phyloP scores from a whole-genome alignment of 2,888 invertebrate genomes.

The Sesamia inferens region DNA sequence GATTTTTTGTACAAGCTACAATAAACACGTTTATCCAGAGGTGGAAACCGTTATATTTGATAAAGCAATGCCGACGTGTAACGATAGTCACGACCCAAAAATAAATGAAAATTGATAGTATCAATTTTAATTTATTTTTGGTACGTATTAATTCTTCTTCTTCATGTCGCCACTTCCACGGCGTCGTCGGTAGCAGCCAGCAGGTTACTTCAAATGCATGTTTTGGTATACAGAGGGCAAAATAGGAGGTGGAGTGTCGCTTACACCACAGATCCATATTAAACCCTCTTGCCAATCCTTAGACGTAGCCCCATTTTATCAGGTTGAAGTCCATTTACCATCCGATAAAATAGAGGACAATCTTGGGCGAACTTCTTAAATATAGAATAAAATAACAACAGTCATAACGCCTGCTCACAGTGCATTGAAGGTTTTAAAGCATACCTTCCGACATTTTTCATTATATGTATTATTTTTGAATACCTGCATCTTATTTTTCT shows the following conservation, averaged over 20 bases:
- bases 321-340: not conserved
- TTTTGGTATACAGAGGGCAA: not conserved
- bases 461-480: not conserved
- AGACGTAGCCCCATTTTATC: not conserved
- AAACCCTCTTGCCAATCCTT: not conserved
- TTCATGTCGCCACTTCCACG: not conserved
- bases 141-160: not conserved
- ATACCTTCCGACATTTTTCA: too few species aligned
- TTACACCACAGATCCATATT: not conserved
- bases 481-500: not conserved
- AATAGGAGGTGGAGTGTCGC: not conserved
- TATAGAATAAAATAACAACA: not conserved
- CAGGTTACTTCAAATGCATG: not conserved
- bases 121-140: too few species aligned
- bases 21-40: not conserved
- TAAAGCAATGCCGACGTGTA: not conserved
- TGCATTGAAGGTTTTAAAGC: not conserved
- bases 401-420: not conserved
- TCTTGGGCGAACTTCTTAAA: not conserved
- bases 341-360: not conserved
- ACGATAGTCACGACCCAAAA: not conserved
- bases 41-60: not conserved
- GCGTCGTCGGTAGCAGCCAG: not conserved
- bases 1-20: not conserved
- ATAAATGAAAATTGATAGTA: not conserved